Percentiles rank a stretch among this genome's conserved stretches.
phyloP scores from a whole-genome alignment of 2,888 invertebrate genomes.

The Adineta ricciae region DNA sequence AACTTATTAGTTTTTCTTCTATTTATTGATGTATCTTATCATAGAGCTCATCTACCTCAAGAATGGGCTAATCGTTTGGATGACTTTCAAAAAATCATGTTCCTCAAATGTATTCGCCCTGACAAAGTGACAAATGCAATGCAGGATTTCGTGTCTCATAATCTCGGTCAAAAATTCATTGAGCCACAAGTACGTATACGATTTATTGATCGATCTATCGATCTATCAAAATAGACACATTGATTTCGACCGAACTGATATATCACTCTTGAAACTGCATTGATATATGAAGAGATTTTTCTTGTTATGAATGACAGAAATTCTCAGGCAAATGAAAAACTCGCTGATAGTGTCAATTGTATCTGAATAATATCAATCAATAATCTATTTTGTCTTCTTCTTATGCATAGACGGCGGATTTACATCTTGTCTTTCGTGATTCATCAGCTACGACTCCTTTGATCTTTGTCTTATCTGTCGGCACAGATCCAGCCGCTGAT shows the following conservation, averaged over 20 bases:
- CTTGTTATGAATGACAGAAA: not conserved
- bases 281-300: too few relatives aligned
- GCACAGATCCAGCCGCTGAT: slow-evolving; percentile 52
- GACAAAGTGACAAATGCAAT: slow-evolving; percentile 50
- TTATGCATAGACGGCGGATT: slow-evolving; percentile 48
- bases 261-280: not conserved
- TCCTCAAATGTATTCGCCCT: slow-evolving; percentile 47
- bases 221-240: slow-evolving; percentile 4
- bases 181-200: slow-evolving; percentile 48
- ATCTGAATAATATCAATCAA: not conserved
- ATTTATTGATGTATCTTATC: not conserved
- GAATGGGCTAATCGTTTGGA: slow-evolving; percentile 45
- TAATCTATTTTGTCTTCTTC: not conserved
- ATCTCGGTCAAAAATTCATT: slow-evolving; percentile 51
- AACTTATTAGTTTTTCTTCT: not conserved
- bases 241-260: not conserved
- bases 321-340: not conserved
- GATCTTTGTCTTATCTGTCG: slow-evolving; percentile 51
- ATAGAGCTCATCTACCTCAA: slow-evolving; percentile 48
- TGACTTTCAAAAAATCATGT: slow-evolving; percentile 48
- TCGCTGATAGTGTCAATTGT: not conserved
- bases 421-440: slow-evolving; percentile 50
- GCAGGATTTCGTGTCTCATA: slow-evolving; percentile 52
- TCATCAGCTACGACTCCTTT: slow-evolving; percentile 51
- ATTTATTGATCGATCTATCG: not conserved